Conservation (phyloP, 2,113 vertebrate genomes). For the Rhabdomys dilectus region DNA sequence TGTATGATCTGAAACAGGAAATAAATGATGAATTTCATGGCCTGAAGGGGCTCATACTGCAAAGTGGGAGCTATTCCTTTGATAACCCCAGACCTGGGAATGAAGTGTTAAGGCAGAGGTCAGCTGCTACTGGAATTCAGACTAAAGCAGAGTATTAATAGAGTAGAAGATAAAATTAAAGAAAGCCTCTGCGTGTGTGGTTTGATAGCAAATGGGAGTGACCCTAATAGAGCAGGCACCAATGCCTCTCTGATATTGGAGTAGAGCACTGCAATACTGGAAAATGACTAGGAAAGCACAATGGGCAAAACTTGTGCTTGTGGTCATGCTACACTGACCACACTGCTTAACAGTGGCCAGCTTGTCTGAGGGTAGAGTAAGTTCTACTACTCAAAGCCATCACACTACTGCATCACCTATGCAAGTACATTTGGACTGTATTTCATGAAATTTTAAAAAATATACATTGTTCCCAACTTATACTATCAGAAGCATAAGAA, state of each 20-base stretch:
- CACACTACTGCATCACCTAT: not conserved
- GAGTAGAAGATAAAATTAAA: not conserved
- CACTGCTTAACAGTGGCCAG: not conserved
- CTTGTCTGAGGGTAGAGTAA: not conserved
- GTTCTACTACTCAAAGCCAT: not conserved
- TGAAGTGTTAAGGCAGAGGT: not conserved
- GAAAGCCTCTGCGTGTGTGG: fast-evolving
- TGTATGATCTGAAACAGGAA: not conserved
- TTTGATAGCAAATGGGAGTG: not conserved
- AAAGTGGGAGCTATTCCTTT: not conserved
- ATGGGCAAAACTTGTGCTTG: not conserved
- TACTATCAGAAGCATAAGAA: not conserved
- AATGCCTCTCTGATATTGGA: not conserved
- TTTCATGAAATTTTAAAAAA: not conserved
- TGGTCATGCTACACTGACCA: too few relatives aligned
- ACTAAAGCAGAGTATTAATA: not conserved
- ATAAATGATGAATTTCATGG: not conserved
- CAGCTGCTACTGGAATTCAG: not conserved
- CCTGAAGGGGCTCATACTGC: not conserved
- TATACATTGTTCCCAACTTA: not conserved
- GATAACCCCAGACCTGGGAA: not conserved
- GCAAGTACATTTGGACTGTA: too few relatives aligned
- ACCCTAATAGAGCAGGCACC: fast-evolving
- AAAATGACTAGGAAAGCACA: not conserved
- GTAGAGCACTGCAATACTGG: not conserved